Conservation (phyloP, 2,113 vertebrate species). For the Talpa occidentalis region DNA sequence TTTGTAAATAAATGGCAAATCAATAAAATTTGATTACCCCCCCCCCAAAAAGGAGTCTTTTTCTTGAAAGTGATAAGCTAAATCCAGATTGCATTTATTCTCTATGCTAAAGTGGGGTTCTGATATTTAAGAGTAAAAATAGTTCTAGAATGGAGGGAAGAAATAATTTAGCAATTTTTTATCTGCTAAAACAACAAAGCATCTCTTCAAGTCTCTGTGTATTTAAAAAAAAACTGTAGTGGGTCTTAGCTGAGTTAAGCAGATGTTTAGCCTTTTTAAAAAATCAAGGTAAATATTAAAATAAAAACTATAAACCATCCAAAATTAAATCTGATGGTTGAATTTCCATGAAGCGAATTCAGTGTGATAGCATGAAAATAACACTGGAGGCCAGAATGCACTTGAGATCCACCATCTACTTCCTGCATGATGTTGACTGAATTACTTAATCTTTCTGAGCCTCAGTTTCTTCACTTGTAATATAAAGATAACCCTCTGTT, state of each 20-base stretch:
- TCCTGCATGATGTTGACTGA: not conserved
- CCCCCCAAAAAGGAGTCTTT: not conserved
- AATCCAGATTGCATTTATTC: constrained; percentile 37
- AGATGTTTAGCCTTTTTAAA: not conserved
- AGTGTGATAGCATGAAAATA: not conserved
- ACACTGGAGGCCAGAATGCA: not conserved
- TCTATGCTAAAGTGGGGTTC: not conserved
- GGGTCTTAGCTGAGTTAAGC: not conserved
- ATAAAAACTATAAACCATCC: not conserved
- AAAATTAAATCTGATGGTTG: not conserved
- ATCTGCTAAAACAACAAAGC: not conserved
- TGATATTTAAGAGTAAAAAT: constrained; percentile 40
- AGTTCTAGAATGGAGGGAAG: constrained; percentile 6
- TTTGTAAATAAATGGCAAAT: too few species aligned
- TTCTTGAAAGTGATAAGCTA: constrained; percentile 17
- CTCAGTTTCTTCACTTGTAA: constrained; percentile 14
- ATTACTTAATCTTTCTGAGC: not conserved
- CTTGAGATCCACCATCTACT: not conserved
- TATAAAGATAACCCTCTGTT: not conserved
- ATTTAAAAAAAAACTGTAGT: constrained; percentile 45
- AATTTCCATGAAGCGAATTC: not conserved
- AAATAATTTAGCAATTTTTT: constrained; percentile 26
- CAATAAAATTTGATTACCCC: too few species aligned
- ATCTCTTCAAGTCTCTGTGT: not conserved
- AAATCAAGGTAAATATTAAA: not conserved